Evolutionary conservation across 2,797 vertebrate species (phyloP), one percentile per base, ranked within the genome.

Genomic region (Apodemus agrarius): DNA sequence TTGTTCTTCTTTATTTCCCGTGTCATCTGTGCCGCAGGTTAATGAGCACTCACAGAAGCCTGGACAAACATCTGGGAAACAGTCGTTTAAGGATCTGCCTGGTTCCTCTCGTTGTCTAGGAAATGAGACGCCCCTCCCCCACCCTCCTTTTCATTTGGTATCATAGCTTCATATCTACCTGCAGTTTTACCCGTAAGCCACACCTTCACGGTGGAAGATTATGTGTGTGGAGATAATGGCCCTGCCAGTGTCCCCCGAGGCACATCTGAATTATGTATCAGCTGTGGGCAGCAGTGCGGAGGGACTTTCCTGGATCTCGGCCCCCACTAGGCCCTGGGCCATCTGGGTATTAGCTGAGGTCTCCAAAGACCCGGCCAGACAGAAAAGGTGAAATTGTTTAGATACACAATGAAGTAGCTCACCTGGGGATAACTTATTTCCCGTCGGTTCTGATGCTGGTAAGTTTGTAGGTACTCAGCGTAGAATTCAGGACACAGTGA

Each of bases 211-310:
- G 17, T 46, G 80, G 74, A 65, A 91, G 67, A 40, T 82, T 76
- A 9, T 31, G 67, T 93, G 75, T 87, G 67, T n/a, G 29, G 86
- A 85, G 40, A 84, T 88, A 78, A 22, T 81, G 88, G 80, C 14
- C 2, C 19, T 26, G 63, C 69, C 6, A 4, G 49, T 57, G 74
- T 80, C 92, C 54, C 75, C 86, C 87, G 79, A 84, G 95, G 65
- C 76, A 65, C 69, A 19, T 84, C 87, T 96, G 94, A 96, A 94
- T 97, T 93, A 95, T 94, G 90, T 9, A 96, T 79, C 26, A 79
- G 69, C 57, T 75, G 75, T 90, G 34, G 80, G 88, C 85, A 80
- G 90, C 76, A 79, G 57, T 21, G 12, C 57, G 52, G 13, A 21
- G 26, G 22, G 57, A 74, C 52, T 43, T 61, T 6, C 4, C 87